Percentiles rank a stretch among this genome's conserved stretches.
These are phyloP conservation scores for Vultur gryphus DNA, from an alignment of 2,797 vertebrate genomes.

Conservation along the genomic window DNA sequence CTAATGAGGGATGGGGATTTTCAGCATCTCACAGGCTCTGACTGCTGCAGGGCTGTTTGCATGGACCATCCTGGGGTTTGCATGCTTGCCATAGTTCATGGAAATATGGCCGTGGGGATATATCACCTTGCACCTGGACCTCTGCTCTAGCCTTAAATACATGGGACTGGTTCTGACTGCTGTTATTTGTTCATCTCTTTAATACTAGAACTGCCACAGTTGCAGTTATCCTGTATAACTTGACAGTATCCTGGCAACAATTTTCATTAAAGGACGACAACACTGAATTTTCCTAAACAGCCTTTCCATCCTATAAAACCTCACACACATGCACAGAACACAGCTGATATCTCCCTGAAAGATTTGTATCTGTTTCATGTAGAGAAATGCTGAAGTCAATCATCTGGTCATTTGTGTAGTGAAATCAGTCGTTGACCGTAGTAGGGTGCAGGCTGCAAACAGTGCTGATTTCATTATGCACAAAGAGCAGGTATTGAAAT, in stretches of 20 bases:
- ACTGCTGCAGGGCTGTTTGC: neutral
- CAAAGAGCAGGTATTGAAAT: slow-evolving; percentile 49
- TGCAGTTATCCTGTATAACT: neutral
- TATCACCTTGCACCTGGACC: neutral
- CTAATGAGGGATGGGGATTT: neutral
- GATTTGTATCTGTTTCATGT: slow-evolving; percentile 1
- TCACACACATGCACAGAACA: neutral
- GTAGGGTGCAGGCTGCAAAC: slow-evolving; percentile 36
- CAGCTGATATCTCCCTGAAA: neutral
- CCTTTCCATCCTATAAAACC: neutral
- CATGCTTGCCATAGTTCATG: neutral
- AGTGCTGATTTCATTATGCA: slow-evolving; percentile 23
- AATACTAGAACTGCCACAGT: neutral
- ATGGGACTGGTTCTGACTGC: neutral
- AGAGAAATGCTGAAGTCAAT: slow-evolving; percentile 12
- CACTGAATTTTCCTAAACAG: neutral
- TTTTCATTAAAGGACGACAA: neutral
- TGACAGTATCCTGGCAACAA: slow-evolving; percentile 38
- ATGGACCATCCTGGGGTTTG: neutral
- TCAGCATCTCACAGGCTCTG: neutral
- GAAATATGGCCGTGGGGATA: neutral
- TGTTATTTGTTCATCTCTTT: neutral
- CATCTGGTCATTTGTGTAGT: neutral
- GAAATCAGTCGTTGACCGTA: slow-evolving; percentile 10
- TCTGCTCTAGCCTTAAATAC: neutral